Evolutionary conservation across 2,113 vertebrate species (phyloP), one percentile per base, ranked within the genome.

Genomic region (Oncorhynchus kisutch): DNA sequence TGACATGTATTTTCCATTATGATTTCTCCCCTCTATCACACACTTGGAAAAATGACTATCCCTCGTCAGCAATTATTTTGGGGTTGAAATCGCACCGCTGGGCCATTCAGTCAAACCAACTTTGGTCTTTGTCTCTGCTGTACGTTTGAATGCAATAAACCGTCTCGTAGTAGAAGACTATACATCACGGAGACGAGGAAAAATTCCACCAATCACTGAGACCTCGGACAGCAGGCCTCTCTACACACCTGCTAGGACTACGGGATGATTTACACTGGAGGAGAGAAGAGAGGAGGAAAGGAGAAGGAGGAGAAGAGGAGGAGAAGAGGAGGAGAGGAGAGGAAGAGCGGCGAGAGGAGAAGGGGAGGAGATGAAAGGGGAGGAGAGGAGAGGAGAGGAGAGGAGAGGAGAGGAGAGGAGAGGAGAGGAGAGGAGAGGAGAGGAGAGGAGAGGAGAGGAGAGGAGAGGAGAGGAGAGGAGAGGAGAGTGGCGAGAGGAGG

Each of bases 71-170:
- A 18, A 67, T 78, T 78, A 54, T 76, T 67, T 72, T 72, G 39
- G 62, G 57, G 59, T 11, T 5, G 57, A 64, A 51, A 51, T 67
- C n/a, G 54, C 39, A 74, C 51, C 5, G 18, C 70, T 74, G 68
- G 67, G n/a, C 59, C 5, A 71, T 68, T 81, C 67, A 51, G 71
- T 78, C 67, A 67, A 66, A 76, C 77, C 74, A 76, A 69, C 68
- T 79, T 76, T 76, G 68, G 70, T 72, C 82, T 83, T 77, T 73
- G 78, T 71, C 75, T 80, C 74, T 57, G 51, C 51, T 18, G 51
- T 54, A 67, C 22, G 57, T 74, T 80, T 76, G 60, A 67, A 74
- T 66, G 75, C 75, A 77, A 77, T 80, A 80, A 77, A 5, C 67
- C 13, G 67, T 76, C 80, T 77, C 74, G 7, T 4, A 75, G 75